These are phyloP conservation scores for Pseudomyrmex sp. DNA, from an alignment of 1,140 invertebrate species.

Conservation along the genomic window DNA sequence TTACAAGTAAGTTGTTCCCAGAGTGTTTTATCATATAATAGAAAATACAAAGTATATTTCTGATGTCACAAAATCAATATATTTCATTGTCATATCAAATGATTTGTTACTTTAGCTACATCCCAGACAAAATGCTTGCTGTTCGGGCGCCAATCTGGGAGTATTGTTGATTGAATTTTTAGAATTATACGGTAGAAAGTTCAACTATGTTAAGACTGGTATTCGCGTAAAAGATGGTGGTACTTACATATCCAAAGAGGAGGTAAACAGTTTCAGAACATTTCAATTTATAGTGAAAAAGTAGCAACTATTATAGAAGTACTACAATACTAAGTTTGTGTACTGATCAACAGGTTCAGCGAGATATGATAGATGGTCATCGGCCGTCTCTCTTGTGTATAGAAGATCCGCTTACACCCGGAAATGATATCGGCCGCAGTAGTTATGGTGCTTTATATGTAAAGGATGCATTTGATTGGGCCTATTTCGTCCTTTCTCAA, in stretches of 20 bases:
- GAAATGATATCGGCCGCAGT: constrained; percentile 98
- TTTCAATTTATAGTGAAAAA: constrained; percentile 1
- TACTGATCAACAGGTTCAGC: constrained; percentile 87
- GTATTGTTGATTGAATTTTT: constrained; percentile 99
- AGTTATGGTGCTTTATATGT: constrained; percentile 97
- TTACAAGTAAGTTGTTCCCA: constrained; percentile 89
- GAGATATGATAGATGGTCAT: constrained; percentile 97
- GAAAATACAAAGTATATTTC: no score
- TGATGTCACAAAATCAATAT: background rate
- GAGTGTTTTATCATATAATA: no score
- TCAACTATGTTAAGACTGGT: constrained; percentile 98
- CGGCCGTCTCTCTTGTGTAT: constrained; percentile 97
- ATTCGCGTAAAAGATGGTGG: constrained; percentile 98
- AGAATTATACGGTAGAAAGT: constrained; percentile 98
- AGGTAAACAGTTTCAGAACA: constrained; percentile 84
- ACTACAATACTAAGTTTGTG: background rate
- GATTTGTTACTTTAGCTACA: constrained; percentile 87
- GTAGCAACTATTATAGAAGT: background rate
- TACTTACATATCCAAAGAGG: constrained; percentile 97
- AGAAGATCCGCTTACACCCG: constrained; percentile 97
- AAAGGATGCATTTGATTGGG: constrained; percentile 98
- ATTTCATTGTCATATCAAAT: background rate
- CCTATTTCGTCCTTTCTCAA: constrained; percentile 94
- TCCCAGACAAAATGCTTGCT: constrained; percentile 88
- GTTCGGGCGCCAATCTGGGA: constrained; percentile 92